Percentiles rank a stretch among this genome's conserved stretches.
Conservation (phyloP, 2,113 vertebrate species). For the Sinosuthora webbiana region DNA sequence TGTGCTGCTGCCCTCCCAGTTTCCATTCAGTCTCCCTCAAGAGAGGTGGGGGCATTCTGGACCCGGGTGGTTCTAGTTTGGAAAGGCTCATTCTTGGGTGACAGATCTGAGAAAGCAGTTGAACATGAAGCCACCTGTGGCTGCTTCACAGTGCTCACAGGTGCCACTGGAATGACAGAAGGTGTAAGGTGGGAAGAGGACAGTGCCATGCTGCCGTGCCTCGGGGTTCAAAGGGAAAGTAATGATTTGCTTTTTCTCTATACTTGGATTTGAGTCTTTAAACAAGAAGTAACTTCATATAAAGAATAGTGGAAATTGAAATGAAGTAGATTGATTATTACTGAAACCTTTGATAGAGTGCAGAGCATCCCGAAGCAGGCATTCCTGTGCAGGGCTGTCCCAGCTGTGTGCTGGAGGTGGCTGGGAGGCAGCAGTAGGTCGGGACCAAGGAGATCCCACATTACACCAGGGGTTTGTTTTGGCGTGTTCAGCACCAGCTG, state of each 20-base stretch:
- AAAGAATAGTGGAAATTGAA: neutral
- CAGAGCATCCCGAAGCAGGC: neutral
- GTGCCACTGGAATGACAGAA: neutral
- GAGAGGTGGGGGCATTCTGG: neutral
- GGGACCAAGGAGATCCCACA: neutral
- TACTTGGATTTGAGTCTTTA: neutral
- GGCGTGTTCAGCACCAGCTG: rapidly evolving
- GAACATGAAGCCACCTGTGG: rapidly evolving
- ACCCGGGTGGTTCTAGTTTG: neutral
- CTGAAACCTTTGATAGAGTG: neutral
- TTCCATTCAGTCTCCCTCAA: neutral
- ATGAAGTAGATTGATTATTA: neutral
- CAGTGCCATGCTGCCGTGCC: neutral
- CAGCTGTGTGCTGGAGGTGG: neutral
- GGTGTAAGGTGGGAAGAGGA: neutral
- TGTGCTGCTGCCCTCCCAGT: rapidly evolving
- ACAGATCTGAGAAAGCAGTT: neutral
- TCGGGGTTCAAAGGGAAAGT: neutral
- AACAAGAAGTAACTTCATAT: neutral
- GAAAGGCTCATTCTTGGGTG: neutral
- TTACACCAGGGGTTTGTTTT: neutral
- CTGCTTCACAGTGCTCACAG: rapidly evolving
- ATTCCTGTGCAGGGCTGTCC: neutral
- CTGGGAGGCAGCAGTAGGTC: neutral
- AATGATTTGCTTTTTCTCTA: neutral